Base-by-base conservation (phyloP, 1,140 invertebrate genomes). In the Musca vetustissima region DNA sequence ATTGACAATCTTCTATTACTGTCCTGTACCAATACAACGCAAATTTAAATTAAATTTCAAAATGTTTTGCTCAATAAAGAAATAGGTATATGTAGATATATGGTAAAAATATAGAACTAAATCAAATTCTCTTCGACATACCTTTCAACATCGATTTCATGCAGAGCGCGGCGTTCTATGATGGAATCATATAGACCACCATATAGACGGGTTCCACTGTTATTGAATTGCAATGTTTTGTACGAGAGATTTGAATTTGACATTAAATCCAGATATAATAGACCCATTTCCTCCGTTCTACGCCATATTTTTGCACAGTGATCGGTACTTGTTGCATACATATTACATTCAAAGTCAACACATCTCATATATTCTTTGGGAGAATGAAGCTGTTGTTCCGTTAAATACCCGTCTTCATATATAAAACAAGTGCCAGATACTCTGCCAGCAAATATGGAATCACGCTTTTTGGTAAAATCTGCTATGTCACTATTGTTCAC, bases 71-170 rank as follows among this genome's bases (percentile, higher is more conserved):
- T n/a, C n/a, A n/a, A n/a, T n/a, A n/a, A n/a, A n/a, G n/a, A n/a
- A n/a, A n/a, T n/a, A n/a, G n/a, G n/a, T n/a, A n/a, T n/a, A n/a
- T n/a, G n/a, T n/a, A n/a, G n/a, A n/a, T n/a, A n/a, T n/a, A n/a
- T n/a, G n/a, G n/a, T n/a, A n/a, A n/a, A n/a, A n/a, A n/a, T n/a
- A n/a, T n/a, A n/a, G n/a, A n/a, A n/a, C n/a, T n/a, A n/a, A n/a
- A n/a, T n/a, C n/a, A n/a, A n/a, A n/a, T n/a, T n/a, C n/a, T 52
- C 13, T 9, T 19, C 13, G n/a, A 66, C 22, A 70, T 68, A 82
- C 80, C 76, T 79, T 19, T 78, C 80, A 11, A 80, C 67, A 28
- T 82, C 73, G n/a, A 80, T 70, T 15, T 74, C 77, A 0, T 74
- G 71, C 17, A 82, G 47, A 1, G 80, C 80, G 25, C 67, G 36